These are phyloP conservation scores for Heteromyza rotundicornis DNA, from an alignment of 2,888 invertebrate genomes.

Conservation along the genomic window DNA sequence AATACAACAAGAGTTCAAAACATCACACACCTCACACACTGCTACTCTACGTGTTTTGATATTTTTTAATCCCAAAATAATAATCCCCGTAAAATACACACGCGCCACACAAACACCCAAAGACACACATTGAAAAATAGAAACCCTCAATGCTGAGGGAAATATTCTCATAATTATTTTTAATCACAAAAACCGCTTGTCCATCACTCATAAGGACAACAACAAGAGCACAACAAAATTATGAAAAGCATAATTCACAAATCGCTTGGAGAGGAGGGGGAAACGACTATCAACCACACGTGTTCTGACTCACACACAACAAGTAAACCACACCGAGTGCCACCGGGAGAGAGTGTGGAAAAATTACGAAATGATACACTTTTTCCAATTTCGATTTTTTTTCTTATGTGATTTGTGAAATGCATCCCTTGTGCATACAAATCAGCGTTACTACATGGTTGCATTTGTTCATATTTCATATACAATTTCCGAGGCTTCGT, in stretches of 20 bases:
- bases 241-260: conserved; percentile 16
- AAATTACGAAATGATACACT: neutral
- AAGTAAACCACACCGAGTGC: conserved; percentile 18
- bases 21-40: no score
- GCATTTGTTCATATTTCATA: no score
- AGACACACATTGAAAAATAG: no score
- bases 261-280: neutral
- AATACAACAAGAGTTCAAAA: no score
- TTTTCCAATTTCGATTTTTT: no score
- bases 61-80: conserved; percentile 3
- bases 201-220: neutral
- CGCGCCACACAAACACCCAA: no score
- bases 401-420: no score
- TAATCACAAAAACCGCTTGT: conserved; percentile 13
- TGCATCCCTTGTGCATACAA: neutral
- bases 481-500: neutral
- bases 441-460: neutral
- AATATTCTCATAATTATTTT: neutral
- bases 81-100: neutral
- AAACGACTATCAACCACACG: conserved; percentile 4
- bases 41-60: no score
- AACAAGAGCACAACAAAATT: conserved; percentile 1
- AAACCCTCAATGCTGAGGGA: neutral
- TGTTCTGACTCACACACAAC: conserved; percentile 22
- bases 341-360: neutral